Conservation (phyloP, 1,140 invertebrate genomes). For the Psilanteris sp. region DNA sequence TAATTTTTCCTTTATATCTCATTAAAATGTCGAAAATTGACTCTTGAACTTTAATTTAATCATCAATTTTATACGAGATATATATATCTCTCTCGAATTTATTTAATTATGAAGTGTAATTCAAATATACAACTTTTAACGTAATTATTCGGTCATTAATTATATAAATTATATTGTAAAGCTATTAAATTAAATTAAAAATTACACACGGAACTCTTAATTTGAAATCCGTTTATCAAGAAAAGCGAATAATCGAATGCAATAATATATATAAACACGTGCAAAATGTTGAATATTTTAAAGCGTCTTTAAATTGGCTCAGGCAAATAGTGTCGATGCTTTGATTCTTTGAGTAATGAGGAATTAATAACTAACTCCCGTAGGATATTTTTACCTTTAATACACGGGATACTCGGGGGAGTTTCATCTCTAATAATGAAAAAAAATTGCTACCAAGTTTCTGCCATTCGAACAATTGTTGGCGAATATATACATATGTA, state of each 20-base stretch:
- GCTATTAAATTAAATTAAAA: too few species aligned
- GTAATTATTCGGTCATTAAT: too few species aligned
- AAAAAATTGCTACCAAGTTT: slow-evolving; percentile 48
- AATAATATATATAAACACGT: too few species aligned
- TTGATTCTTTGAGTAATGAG: slow-evolving; percentile 5
- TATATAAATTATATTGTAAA: too few species aligned
- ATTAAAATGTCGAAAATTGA: slow-evolving; percentile 12
- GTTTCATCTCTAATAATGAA: slow-evolving; percentile 31
- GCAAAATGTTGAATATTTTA: slow-evolving; percentile 12
- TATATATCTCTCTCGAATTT: slow-evolving; percentile 7
- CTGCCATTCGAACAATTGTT: slow-evolving; percentile 21
- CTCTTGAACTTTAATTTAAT: slow-evolving; percentile 6
- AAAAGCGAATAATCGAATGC: too few species aligned
- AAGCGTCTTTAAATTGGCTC: slow-evolving; percentile 12
- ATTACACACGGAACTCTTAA: too few species aligned
- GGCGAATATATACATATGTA: slow-evolving; percentile 11
- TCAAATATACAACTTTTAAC: too few species aligned
- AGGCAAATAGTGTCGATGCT: slow-evolving; percentile 16
- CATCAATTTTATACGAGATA: neutral
- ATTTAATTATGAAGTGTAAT: too few species aligned
- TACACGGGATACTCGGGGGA: slow-evolving; percentile 29
- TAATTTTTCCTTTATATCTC: neutral
- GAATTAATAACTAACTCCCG: slow-evolving; percentile 5
- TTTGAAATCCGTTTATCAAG: too few species aligned
- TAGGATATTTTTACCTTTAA: slow-evolving; percentile 34